These are phyloP conservation scores for Melitaea athalia DNA, from an alignment of 2,888 invertebrate genomes.

Conservation along the genomic window DNA sequence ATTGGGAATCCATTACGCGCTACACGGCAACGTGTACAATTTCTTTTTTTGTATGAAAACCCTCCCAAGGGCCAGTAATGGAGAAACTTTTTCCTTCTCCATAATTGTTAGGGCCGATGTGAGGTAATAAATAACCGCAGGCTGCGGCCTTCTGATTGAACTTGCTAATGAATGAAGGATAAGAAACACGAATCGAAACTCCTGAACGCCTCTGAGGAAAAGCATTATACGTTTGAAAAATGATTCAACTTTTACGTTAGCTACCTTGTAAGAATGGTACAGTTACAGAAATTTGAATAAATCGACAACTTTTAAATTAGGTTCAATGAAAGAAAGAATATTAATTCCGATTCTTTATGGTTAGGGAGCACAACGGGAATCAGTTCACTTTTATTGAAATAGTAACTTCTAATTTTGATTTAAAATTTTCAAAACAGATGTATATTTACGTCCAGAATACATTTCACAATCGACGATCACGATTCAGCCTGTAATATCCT, in stretches of 20 bases:
- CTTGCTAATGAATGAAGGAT: conserved; percentile 81
- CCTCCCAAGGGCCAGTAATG: conserved; percentile 72
- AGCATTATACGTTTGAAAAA: conserved; percentile 60
- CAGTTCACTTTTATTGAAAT: not conserved
- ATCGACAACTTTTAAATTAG: conserved; percentile 31
- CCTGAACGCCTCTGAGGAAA: conserved; percentile 49
- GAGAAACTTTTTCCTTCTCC: conserved; percentile 75
- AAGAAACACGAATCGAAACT: conserved; percentile 75
- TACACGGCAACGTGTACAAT: conserved; percentile 67
- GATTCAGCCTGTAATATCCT: no score
- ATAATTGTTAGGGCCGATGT: conserved; percentile 79
- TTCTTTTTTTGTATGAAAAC: conserved; percentile 75
- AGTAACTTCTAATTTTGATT: not conserved
- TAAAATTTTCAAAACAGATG: no score
- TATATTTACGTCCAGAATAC: no score
- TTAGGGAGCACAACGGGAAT: conserved; percentile 3
- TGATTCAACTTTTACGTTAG: conserved; percentile 58
- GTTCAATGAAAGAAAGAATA: conserved; percentile 24
- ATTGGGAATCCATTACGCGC: conserved; percentile 72
- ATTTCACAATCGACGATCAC: no score
- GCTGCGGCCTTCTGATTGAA: conserved; percentile 77
- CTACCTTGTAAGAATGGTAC: conserved; percentile 13
- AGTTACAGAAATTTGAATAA: conserved; percentile 28
- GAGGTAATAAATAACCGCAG: conserved; percentile 80
- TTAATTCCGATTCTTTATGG: conserved; percentile 22